Evolutionary conservation across 2,113 vertebrate genomes (phyloP).

Genomic region (Osmerus mordax): DNA sequence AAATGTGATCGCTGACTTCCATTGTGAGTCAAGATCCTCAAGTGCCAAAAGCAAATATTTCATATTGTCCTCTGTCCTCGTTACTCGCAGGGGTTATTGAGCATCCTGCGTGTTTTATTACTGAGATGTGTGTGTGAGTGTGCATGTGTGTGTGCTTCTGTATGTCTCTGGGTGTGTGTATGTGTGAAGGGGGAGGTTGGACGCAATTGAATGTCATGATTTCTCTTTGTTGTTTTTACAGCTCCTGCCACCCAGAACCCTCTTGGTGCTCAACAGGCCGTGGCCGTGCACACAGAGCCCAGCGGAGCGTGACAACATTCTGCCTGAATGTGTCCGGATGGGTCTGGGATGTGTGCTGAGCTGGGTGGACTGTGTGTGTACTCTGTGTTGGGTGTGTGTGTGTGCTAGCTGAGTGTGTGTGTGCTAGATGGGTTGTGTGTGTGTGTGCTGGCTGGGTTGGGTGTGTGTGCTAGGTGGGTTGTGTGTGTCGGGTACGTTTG

Average conservation of each 20-base stretch:
- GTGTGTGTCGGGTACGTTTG: no score
- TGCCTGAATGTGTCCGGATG: conserved; percentile 55
- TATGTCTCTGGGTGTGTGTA: no score
- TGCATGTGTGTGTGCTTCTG: no score
- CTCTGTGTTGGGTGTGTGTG: conserved; percentile 6
- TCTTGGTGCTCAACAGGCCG: conserved; percentile 62
- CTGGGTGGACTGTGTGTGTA: not conserved
- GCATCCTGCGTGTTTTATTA: conserved; percentile 28
- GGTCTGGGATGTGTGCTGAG: conserved; percentile 39
- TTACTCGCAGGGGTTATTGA: conserved; percentile 36
- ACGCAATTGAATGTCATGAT: conserved; percentile 24
- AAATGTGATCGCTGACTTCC: conserved; percentile 10
- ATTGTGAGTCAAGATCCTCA: not conserved
- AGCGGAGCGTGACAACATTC: conserved; percentile 61
- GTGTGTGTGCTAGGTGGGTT: conserved; percentile 19
- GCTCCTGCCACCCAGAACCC: conserved; percentile 53
- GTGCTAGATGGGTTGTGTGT: no score
- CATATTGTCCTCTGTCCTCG: conserved; percentile 33
- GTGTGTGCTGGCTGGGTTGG: not conserved
- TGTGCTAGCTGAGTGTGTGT: no score
- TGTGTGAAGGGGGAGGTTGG: conserved; percentile 6
- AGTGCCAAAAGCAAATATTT: conserved; percentile 18
- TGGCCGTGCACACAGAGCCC: conserved; percentile 58
- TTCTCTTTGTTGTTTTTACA: conserved; percentile 39
- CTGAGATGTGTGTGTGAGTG: conserved; percentile 10